phyloP scores from a whole-genome alignment of 2,888 invertebrate genomes.

The Acrocyrtus sp. region DNA sequence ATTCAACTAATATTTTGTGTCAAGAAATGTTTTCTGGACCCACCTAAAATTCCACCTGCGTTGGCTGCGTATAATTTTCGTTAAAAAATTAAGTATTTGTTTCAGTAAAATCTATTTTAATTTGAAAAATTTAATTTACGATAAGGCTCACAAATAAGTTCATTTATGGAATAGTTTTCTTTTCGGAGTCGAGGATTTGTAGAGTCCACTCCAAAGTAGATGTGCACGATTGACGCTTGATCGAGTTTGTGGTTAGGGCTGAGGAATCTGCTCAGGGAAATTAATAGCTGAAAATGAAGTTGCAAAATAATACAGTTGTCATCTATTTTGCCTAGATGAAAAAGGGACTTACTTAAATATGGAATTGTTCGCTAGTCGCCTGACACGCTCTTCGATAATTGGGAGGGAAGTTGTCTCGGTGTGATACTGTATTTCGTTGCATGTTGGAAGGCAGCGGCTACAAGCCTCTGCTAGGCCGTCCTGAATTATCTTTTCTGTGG shows the following conservation, averaged over 20 bases:
- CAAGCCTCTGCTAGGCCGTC: slow-evolving; percentile 11
- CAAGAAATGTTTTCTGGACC: too few relatives aligned
- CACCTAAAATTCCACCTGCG: slow-evolving; percentile 54
- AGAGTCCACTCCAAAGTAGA: slow-evolving; percentile 50
- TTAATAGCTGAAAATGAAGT: too few relatives aligned
- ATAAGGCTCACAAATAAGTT: slow-evolving; percentile 48
- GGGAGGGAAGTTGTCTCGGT: slow-evolving; percentile 28
- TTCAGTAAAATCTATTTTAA: slow-evolving; percentile 9
- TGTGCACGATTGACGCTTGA: slow-evolving; percentile 52
- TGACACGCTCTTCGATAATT: slow-evolving; percentile 1
- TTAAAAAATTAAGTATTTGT: slow-evolving; percentile 5
- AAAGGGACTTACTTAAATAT: too few relatives aligned
- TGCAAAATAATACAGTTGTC: too few relatives aligned
- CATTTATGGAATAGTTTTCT: slow-evolving; percentile 49
- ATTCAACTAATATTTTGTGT: too few relatives aligned
- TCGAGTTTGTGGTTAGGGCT: background rate
- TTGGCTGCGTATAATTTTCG: slow-evolving; percentile 23
- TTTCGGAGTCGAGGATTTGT: slow-evolving; percentile 50
- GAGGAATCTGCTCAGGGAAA: background rate
- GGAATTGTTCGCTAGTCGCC: too few relatives aligned
- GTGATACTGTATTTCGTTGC: slow-evolving; percentile 54
- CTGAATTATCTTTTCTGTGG: slow-evolving; percentile 8
- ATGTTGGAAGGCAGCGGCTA: slow-evolving; percentile 45
- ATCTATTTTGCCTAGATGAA: too few relatives aligned
- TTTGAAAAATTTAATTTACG: background rate